These are phyloP conservation scores for Gymnothorax javanicus DNA, from an alignment of 2,797 vertebrate genomes.

Conservation along the genomic window DNA sequence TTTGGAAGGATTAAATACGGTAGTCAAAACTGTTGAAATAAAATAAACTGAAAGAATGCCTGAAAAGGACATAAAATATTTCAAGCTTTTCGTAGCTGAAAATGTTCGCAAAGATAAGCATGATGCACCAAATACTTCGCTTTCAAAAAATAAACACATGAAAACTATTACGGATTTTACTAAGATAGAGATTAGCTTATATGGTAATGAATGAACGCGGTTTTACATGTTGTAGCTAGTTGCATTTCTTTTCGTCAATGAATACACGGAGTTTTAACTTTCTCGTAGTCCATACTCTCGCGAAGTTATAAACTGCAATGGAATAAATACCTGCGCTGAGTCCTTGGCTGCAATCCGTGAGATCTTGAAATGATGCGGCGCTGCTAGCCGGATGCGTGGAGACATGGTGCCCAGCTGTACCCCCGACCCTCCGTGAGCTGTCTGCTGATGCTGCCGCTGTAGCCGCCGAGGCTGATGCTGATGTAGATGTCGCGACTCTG, in stretches of 20 bases:
- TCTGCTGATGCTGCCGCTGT: conserved; percentile 55
- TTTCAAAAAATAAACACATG: neutral
- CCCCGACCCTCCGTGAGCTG: conserved; percentile 60
- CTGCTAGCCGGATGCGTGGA: conserved; percentile 66
- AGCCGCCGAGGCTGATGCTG: conserved; percentile 67
- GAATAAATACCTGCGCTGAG: conserved; percentile 85
- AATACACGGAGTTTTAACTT: neutral
- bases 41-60: too few species aligned
- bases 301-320: conserved; percentile 53
- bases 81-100: neutral
- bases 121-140: neutral
- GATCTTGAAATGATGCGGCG: conserved; percentile 51
- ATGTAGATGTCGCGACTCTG: conserved; percentile 76
- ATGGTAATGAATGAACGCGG: neutral
- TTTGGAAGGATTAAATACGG: neutral
- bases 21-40: neutral
- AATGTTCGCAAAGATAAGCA: neutral
- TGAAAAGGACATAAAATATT: neutral
- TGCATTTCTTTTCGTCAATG: neutral
- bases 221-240: neutral
- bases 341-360: conserved; percentile 76
- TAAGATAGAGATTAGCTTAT: neutral
- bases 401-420: conserved; percentile 55
- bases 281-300: conserved; percentile 29
- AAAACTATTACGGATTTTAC: neutral